Base-by-base conservation (phyloP, 2,888 invertebrate genomes). In the Griposia aprilina region DNA sequence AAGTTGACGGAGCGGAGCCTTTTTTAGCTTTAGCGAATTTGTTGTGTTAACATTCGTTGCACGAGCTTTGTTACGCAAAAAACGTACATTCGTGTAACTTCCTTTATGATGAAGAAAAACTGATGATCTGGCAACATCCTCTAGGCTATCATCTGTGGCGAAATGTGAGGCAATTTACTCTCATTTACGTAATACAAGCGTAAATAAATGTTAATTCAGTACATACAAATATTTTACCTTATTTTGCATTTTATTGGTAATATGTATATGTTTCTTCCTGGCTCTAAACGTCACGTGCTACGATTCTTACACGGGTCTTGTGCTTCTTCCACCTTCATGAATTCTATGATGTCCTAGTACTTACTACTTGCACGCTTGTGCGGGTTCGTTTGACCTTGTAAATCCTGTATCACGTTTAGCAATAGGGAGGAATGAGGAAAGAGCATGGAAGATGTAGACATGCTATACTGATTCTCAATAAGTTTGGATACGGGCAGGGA, bases 311-410 rank as follows among this genome's bases (percentile, higher is more conserved):
- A 55, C 55, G 48, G 4, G 30, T 30, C 13, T n/a, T 26, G 5
- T n/a, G 0, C 7, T 76, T 26, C 17, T 55, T 77, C 62, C 45
- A 55, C 1, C 30, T 76, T 26, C 10, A n/a, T 55, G 52, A 63
- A 36, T 55, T 63, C 62, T 36, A 63, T 63, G 76, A 76, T 76
- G 15, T 48, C 76, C 52, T 76, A 45, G 30, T 76, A 45, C 45
- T 7, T 60, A 5, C 4, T 26, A 23, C 8, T 6, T 74, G 60
- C 7, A 62, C 30, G 3, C 0, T 60, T n/a, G 59, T 26, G 10
- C 13, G 1, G 5, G 20, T 76, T 75, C 20, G 20, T 55, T 26
- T 36, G 36, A 41, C 59, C 74, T 72, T 57, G 74, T 66, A n/a
- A 13, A 41, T 36, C 30, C 30, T 36, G 30, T 36, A 36, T 36